These are phyloP conservation scores for Brachyptera putata DNA, from an alignment of 2,888 invertebrate genomes.

Conservation along the genomic window DNA sequence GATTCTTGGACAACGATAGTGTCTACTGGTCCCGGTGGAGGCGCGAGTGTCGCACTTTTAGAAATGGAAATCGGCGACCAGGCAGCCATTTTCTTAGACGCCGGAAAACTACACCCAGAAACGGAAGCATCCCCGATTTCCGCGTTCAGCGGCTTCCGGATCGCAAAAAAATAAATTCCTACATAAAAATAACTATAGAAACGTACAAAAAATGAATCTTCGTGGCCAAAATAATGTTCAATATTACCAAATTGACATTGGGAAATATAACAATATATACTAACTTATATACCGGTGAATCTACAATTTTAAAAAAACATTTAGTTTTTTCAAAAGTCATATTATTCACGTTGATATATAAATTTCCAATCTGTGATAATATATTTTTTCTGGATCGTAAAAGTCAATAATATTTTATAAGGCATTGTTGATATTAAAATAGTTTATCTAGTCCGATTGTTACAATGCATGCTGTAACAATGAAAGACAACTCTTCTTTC, in stretches of 20 bases:
- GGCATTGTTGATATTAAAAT: constrained; percentile 12
- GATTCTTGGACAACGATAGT: constrained; percentile 26
- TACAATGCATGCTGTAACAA: neutral
- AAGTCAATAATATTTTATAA: neutral
- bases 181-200: neutral
- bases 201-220: neutral
- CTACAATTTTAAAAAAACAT: neutral
- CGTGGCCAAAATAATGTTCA: constrained; percentile 1
- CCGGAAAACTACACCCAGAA: constrained; percentile 24
- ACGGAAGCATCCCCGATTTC: constrained; percentile 25
- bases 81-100: constrained; percentile 32
- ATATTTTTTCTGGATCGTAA: neutral
- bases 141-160: constrained; percentile 44
- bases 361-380: constrained; percentile 11
- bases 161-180: constrained; percentile 41
- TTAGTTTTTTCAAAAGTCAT: neutral
- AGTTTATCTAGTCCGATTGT: constrained; percentile 7
- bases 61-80: constrained; percentile 42
- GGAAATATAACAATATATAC: neutral
- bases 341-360: too few relatives aligned
- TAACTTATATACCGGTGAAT: neutral
- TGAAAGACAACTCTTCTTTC: neutral
- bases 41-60: constrained; percentile 43
- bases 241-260: too few relatives aligned
- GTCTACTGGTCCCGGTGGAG: constrained; percentile 39